A percentile compares a stretch with the other conserved stretches of the same genome.
Conservation (phyloP, 2,797 vertebrate species). For the Diceros bicornis region DNA sequence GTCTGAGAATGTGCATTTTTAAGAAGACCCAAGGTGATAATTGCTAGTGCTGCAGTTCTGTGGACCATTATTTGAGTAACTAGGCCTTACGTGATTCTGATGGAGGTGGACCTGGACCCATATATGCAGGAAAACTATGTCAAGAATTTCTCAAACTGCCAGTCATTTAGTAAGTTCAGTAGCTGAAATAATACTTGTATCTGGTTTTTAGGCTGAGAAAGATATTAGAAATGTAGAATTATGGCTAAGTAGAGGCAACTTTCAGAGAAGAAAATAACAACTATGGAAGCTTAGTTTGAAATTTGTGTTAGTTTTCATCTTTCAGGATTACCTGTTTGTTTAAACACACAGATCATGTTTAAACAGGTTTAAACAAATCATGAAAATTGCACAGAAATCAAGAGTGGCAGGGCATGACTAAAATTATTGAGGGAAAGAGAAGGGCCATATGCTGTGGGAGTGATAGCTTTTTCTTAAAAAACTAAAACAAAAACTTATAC, state of each 20-base stretch:
- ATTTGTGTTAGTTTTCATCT: constrained; percentile 19
- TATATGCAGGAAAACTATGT: not conserved
- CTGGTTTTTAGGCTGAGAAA: not conserved
- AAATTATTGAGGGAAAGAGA: not conserved
- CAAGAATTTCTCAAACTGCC: not conserved
- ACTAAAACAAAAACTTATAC: not conserved
- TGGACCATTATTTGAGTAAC: not conserved
- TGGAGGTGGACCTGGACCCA: not conserved
- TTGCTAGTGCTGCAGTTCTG: fast-evolving
- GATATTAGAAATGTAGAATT: constrained; percentile 17
- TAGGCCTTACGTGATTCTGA: not conserved
- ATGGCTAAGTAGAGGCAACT: not conserved
- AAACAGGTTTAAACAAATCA: not conserved
- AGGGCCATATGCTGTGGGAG: not conserved
- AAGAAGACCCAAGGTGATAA: not conserved
- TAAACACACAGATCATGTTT: too few species aligned
- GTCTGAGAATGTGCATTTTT: not conserved
- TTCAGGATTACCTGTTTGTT: constrained; percentile 39
- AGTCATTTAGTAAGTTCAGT: not conserved
- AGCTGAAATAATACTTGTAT: not conserved
- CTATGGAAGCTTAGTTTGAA: not conserved
- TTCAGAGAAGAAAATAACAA: constrained; percentile 35
- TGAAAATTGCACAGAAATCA: constrained; percentile 8
- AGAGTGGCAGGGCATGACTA: not conserved
- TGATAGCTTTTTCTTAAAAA: not conserved